phyloP scores from a whole-genome alignment of 2,113 vertebrate species.

The Propithecus coquereli region DNA sequence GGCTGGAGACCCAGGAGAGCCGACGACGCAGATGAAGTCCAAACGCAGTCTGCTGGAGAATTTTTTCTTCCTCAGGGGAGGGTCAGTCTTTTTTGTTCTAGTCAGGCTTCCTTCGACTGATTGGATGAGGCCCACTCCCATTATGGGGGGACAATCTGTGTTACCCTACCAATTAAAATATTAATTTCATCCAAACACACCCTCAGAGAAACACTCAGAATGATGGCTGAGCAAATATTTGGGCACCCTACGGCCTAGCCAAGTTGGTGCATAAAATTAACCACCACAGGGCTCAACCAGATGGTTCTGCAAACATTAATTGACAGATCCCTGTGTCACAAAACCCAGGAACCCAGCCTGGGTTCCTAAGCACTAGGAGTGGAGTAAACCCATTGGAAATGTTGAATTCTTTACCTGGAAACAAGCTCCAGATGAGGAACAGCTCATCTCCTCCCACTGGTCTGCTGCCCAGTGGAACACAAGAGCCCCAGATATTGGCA shows the following conservation, averaged over 20 bases:
- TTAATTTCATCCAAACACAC: not conserved
- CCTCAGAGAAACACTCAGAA: not conserved
- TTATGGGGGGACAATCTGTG: not conserved
- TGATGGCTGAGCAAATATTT: not conserved
- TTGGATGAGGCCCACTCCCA: not conserved
- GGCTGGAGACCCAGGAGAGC: not conserved
- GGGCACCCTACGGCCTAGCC: not conserved
- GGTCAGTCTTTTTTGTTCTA: not conserved
- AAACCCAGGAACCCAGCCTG: not conserved
- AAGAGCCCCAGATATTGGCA: not conserved
- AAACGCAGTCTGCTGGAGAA: not conserved
- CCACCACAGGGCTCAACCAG: not conserved
- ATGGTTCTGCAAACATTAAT: not conserved
- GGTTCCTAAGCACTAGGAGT: not conserved
- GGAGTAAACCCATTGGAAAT: not conserved
- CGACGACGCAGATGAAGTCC: not conserved
- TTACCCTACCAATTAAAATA: not conserved
- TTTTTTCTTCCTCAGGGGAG: not conserved
- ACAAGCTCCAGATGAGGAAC: not conserved
- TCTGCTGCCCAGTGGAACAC: not conserved
- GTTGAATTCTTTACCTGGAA: not conserved
- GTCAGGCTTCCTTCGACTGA: not conserved
- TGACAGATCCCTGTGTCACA: not conserved
- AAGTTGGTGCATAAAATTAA: not conserved
- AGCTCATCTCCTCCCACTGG: not conserved